Base-by-base conservation (phyloP, 2,113 vertebrate genomes). In the Rhinoptilus africanus region DNA sequence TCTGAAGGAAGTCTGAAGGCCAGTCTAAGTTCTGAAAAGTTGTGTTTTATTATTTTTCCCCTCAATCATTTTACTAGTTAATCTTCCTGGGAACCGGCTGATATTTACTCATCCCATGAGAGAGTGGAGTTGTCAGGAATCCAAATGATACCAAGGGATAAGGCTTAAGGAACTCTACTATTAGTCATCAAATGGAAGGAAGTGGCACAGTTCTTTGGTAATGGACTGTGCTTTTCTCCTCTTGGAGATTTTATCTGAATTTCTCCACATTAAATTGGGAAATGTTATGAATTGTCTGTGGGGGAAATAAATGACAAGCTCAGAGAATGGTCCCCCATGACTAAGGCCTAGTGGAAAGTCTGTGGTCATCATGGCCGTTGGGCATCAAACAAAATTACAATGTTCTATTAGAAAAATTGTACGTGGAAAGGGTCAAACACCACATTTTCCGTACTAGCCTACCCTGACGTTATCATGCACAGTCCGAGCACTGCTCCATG, bases 51-150 rank as follows among this genome's bases (percentile, higher is more conserved):
- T 60, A 21, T 34, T 48, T 43, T 24, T 8, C 19, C 8, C 43
- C 72, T 94, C 68, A 72, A 53, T 85, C 68, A 88, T 97, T 97
- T 96, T 84, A 92, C 87, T 86, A 85, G 95, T 94, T 98, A 98
- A 98, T 98, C 97, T 98, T 97, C 97, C 97, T 98, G 98, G 97
- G 98, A 98, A 98, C 96, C 95, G 89, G 76, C 84, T 97, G 96
- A 88, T 97, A 97, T 98, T 98, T 98, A 96, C 97, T 97, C 95
- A 96, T 97, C 97, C 97, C 97, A 97, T 89, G 97, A 98, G 93
- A 97, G 66, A 81, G 21, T 30, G 85, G 83, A 97, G 71, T 83
- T 98, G 97, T 97, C 97, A 97, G 93, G 66, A 95, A 95, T 97
- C 97, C 97, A 98, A 96, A 94, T 88, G 96, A 96, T 91, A 95